These are phyloP conservation scores for Montipora cactus DNA, from an alignment of 64 coral and sea anemone species.

Conservation along the genomic window DNA sequence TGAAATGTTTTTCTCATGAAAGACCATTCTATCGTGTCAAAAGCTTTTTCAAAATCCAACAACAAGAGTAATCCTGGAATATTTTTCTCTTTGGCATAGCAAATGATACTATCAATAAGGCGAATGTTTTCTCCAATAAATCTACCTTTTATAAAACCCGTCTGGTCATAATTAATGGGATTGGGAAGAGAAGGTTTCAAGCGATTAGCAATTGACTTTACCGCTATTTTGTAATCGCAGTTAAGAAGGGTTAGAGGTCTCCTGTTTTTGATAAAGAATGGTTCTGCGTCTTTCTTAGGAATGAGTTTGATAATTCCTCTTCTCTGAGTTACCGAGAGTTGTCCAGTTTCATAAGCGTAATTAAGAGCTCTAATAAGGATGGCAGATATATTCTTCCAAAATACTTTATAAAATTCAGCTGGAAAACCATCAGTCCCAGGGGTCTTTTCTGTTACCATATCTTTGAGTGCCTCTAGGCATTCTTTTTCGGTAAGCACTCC, in stretches of 20 bases:
- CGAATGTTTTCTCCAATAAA: conserved; percentile 33
- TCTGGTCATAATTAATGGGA: neutral
- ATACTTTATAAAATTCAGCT: neutral
- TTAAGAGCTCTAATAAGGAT: neutral
- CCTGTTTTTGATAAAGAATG: neutral
- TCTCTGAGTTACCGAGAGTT: neutral
- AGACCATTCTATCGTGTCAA: neutral
- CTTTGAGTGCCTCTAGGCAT: neutral
- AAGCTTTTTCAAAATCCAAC: neutral
- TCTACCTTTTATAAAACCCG: neutral
- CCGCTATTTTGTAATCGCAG: conserved; percentile 25
- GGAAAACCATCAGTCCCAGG: neutral
- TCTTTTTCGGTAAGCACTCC: neutral
- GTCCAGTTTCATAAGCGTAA: neutral
- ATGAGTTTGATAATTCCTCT: neutral
- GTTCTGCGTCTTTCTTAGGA: neutral
- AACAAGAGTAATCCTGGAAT: conserved; percentile 23
- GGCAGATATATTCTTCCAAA: neutral
- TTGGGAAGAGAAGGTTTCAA: conserved; percentile 1
- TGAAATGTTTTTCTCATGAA: neutral
- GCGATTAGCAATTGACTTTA: conserved; percentile 8
- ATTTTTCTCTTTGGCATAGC: neutral
- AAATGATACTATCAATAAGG: conserved; percentile 12
- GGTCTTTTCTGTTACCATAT: neutral
- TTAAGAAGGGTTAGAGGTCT: conserved; percentile 20